Conservation (phyloP, 2,113 vertebrate genomes). For the Ptilorrhoa leucosticta region DNA sequence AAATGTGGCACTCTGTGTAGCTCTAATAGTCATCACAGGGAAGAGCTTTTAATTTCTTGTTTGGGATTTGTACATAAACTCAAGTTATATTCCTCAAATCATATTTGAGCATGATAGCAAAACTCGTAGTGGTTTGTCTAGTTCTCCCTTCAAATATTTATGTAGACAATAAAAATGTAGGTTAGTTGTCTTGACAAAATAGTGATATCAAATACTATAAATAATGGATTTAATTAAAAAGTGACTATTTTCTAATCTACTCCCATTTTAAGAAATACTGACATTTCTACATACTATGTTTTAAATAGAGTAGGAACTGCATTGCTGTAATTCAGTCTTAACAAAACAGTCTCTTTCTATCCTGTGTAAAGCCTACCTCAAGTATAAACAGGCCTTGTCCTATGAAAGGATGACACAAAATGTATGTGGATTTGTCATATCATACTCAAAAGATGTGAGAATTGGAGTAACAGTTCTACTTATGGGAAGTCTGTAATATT, state of each 20-base stretch:
- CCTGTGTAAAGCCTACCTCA: background rate
- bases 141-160: background rate
- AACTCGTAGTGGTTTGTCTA: background rate
- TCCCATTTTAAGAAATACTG: background rate
- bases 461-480: background rate
- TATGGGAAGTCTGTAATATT: background rate
- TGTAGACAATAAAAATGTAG: background rate
- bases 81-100: background rate
- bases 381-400: background rate
- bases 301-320: background rate
- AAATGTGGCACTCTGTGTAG: background rate
- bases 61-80: background rate
- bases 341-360: background rate
- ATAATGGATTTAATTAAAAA: background rate
- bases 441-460: accelerated
- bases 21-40: background rate
- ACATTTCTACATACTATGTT: background rate
- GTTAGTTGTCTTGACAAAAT: background rate
- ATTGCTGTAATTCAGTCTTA: background rate
- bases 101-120: background rate
- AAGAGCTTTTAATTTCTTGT: background rate
- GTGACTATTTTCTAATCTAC: background rate
- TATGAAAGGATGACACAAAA: background rate
- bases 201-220: background rate
- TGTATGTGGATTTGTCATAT: background rate